Percentiles rank a stretch among this genome's conserved stretches.
phyloP scores from a whole-genome alignment of 2,113 vertebrate genomes.

The Hemichromis elongatus region DNA sequence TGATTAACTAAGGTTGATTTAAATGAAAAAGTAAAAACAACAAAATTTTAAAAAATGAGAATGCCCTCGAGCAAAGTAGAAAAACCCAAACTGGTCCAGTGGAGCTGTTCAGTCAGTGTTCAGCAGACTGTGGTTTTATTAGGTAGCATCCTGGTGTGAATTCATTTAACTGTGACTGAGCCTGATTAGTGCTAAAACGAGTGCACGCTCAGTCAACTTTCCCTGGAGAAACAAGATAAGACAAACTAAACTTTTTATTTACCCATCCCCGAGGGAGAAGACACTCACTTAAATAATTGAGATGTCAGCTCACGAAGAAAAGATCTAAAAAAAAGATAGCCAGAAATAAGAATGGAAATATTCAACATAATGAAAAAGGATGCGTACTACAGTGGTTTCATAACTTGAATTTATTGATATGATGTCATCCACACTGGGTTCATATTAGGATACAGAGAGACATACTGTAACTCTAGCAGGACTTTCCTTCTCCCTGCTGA shows the following conservation, averaged over 20 bases:
- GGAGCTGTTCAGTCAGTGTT: neutral
- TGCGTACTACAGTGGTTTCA: neutral
- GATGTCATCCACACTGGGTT: neutral
- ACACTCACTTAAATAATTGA: neutral
- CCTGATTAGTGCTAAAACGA: neutral
- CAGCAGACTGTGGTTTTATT: neutral
- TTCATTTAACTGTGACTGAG: neutral
- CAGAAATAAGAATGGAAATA: neutral
- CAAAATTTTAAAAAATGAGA: neutral
- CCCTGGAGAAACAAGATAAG: neutral
- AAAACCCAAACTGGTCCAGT: neutral
- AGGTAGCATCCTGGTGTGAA: neutral
- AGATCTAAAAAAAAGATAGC: slow-evolving; percentile 5
- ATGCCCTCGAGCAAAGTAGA: neutral
- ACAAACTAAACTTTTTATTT: slow-evolving; percentile 5
- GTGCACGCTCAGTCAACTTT: neutral
- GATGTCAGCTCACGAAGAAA: neutral
- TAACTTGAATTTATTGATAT: neutral
- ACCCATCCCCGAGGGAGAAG: slow-evolving; percentile 7
- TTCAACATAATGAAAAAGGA: neutral
- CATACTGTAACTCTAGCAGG: neutral
- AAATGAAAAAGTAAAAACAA: neutral
- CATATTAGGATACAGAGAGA: neutral
- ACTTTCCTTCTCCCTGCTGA: neutral
- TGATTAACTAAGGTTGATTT: neutral